Percentiles rank a stretch among this genome's conserved stretches.
phyloP scores from a whole-genome alignment of 2,888 invertebrate genomes.

The Phlogophora meticulosa region DNA sequence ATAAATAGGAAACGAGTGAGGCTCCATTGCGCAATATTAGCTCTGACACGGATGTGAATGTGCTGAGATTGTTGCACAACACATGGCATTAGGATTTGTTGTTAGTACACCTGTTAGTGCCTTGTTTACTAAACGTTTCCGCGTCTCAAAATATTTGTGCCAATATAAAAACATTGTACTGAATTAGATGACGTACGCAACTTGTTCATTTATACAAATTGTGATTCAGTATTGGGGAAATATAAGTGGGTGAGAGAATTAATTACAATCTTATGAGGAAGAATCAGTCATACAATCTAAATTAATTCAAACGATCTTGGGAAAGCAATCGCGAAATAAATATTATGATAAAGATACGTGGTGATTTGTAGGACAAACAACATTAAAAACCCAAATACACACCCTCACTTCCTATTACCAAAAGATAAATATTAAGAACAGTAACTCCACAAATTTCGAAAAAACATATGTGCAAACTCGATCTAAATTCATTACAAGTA shows the following conservation, averaged over 20 bases:
- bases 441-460: neutral
- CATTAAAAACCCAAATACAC: neutral
- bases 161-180: conserved; percentile 9
- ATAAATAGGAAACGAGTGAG: conserved; percentile 83
- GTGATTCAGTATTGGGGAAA: neutral
- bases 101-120: conserved; percentile 62
- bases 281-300: neutral
- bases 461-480: neutral
- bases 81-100: conserved; percentile 69
- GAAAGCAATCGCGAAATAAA: neutral
- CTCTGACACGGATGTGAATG: conserved; percentile 77
- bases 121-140: conserved; percentile 63
- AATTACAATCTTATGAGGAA: neutral
- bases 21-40: conserved; percentile 79
- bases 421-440: neutral
- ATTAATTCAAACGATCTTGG: neutral
- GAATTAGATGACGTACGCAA: neutral
- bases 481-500: no score
- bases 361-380: conserved; percentile 2
- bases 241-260: neutral
- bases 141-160: conserved; percentile 44
- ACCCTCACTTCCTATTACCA: neutral
- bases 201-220: neutral
- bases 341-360: neutral
- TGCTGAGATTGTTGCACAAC: conserved; percentile 79